Base-by-base conservation (phyloP, 2,888 invertebrate species). In the Ceriagrion tenellum region DNA sequence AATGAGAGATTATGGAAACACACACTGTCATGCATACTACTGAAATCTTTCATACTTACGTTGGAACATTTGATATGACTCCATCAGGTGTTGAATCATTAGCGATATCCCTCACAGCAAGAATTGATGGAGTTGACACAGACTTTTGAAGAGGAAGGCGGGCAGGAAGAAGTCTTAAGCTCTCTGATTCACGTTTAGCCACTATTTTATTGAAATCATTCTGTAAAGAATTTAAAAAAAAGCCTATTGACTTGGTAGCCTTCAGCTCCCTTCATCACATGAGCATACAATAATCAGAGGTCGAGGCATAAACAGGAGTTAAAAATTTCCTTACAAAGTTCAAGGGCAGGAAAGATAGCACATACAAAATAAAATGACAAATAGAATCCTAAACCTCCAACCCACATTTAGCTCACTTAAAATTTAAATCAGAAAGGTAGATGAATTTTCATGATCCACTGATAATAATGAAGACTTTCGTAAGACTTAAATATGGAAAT, bases 91-190 rank as follows among this genome's bases (percentile, higher is more conserved):
- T 97, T 96, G 97, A 97, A 96, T 98, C 98, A 96, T 97, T 97
- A 95, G 97, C 97, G 96, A 98, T 97, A 96, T 98, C 98, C 95
- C 97, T 97, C 59, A 98, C 97, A 63, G 98, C 98, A 95, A 99
- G 98, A 95, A 99, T 99, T 96, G 99, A 99, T 95, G 99, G 99
- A 95, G 99, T 99, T 35, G 99, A 99, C 95, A 99, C 98, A 95
- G 99, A 99, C 97, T 99, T 99, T 97, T 99, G 99, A 95, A 99
- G 97, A 95, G 99, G 98, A 96, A 99, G 97, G 47, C 98, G 97
- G 95, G 98, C 97, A 96, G 97, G 98, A 96, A 98, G 97, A 97
- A 97, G 96, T 96, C 97, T 96, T 95, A 97, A 96, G 95, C 97
- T 97, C 96, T 97, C 97, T 96, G 97, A 97, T 96, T 98, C 97